Conservation (phyloP, 2,888 invertebrate species). For the Erebia epiphron region DNA sequence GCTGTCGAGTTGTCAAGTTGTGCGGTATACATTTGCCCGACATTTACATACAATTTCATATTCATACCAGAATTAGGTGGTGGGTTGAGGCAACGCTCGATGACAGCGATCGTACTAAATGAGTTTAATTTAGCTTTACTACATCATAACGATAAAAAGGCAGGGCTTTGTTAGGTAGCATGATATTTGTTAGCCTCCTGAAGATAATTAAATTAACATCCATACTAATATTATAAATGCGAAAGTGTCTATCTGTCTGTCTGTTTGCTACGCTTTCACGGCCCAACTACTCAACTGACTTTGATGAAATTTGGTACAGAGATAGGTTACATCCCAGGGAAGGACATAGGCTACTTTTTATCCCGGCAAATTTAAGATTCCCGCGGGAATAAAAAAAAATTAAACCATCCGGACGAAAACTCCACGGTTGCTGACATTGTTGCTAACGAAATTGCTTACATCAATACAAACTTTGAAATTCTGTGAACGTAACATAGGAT, state of each 20-base stretch:
- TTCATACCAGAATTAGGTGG: constrained; percentile 76
- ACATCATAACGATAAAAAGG: constrained; percentile 1
- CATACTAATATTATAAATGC: too few species aligned
- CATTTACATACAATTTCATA: constrained; percentile 79
- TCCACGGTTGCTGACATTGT: constrained; percentile 5
- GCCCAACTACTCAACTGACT: too few species aligned
- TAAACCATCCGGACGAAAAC: too few species aligned
- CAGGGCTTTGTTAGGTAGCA: neutral
- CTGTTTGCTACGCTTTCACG: too few species aligned
- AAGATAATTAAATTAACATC: neutral
- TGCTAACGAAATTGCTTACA: constrained; percentile 29
- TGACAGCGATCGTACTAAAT: constrained; percentile 35
- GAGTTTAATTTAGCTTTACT: constrained; percentile 2
- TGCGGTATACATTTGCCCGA: constrained; percentile 66
- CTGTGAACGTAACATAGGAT: constrained; percentile 39
- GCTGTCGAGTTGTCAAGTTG: constrained; percentile 73
- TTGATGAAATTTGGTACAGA: too few species aligned
- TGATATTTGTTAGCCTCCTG: neutral
- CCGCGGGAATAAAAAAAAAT: too few species aligned
- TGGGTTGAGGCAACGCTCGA: constrained; percentile 51
- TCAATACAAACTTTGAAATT: constrained; percentile 35
- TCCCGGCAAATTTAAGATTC: too few species aligned
- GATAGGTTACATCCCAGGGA: too few species aligned
- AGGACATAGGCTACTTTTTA: too few species aligned
- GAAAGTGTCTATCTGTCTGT: too few species aligned